Percentiles rank a stretch among this genome's conserved stretches.
Evolutionary conservation across 2,113 vertebrate species (phyloP).

Genomic region (Cygnus buccinator): DNA sequence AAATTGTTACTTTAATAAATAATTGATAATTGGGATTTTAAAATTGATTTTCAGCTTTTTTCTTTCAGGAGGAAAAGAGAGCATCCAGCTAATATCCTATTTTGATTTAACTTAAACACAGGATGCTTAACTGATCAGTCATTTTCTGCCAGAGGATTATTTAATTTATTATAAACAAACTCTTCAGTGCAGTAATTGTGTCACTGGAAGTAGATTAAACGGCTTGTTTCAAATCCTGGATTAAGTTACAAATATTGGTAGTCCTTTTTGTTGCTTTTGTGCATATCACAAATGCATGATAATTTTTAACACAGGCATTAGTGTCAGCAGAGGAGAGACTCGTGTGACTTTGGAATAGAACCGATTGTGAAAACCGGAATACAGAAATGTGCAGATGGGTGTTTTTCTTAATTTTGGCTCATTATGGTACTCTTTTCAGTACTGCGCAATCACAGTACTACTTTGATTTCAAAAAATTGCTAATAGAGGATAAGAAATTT

Average conservation of each 20-base stretch:
- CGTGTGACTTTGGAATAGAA: neutral
- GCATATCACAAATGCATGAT: rapidly evolving
- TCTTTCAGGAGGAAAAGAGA: neutral
- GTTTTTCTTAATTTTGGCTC: neutral
- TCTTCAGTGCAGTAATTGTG: neutral
- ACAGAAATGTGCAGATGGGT: neutral
- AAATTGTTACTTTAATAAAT: neutral
- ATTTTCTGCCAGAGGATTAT: neutral
- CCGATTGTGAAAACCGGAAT: neutral
- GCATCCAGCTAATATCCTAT: neutral
- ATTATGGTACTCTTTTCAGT: neutral
- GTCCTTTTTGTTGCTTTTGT: neutral
- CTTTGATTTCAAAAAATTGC: neutral
- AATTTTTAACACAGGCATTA: neutral
- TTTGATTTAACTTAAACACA: neutral
- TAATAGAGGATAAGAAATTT: neutral
- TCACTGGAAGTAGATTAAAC: neutral
- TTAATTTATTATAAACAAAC: neutral
- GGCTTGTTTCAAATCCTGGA: neutral
- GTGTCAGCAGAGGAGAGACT: neutral
- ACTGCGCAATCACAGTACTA: neutral
- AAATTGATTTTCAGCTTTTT: neutral
- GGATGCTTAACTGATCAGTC: neutral
- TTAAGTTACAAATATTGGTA: neutral
- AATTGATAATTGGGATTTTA: neutral